Percentiles rank a stretch among this genome's conserved stretches.
These are phyloP conservation scores for Leiothrix lutea DNA, from an alignment of 2,113 vertebrate genomes.

Conservation along the genomic window DNA sequence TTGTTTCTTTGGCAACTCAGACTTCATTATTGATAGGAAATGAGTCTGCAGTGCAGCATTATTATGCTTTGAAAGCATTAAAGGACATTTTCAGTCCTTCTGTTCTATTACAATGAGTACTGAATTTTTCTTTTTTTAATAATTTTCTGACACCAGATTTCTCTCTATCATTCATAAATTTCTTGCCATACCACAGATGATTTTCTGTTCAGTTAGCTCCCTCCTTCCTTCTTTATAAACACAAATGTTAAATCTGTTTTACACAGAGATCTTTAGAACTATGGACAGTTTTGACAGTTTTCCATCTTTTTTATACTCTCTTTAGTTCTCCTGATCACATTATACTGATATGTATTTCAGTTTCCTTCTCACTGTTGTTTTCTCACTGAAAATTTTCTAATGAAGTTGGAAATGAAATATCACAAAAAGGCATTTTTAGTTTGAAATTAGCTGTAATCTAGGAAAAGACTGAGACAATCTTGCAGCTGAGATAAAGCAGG, in stretches of 20 bases:
- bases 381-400: background rate
- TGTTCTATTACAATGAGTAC: background rate
- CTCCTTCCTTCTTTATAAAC: background rate
- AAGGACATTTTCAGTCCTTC: background rate
- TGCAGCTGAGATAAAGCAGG: background rate
- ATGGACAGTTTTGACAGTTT: background rate
- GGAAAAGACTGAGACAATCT: background rate
- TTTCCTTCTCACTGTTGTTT: background rate
- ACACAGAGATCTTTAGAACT: background rate
- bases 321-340: background rate
- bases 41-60: background rate
- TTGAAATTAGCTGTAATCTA: background rate
- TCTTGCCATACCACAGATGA: background rate
- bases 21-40: background rate
- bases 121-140: background rate
- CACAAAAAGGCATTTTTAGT: background rate
- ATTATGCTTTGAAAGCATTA: background rate
- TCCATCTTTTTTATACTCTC: background rate
- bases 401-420: background rate
- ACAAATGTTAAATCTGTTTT: background rate
- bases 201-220: background rate
- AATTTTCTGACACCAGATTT: background rate
- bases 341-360: background rate
- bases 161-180: background rate
- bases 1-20: background rate